These are phyloP conservation scores for Drosophila pseudotalamancana DNA, from an alignment of 2,888 invertebrate species.

Conservation along the genomic window DNA sequence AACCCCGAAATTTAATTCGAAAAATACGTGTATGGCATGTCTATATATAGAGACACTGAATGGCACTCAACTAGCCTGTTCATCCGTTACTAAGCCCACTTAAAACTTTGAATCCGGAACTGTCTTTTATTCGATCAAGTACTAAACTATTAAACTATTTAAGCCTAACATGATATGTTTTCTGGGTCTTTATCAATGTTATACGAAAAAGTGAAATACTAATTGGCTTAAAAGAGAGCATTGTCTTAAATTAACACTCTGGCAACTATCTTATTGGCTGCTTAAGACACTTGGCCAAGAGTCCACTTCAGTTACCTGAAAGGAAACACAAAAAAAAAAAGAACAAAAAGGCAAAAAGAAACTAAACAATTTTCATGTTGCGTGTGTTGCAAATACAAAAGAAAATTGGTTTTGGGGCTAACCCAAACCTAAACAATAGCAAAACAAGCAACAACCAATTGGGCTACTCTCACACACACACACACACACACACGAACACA, in stretches of 20 bases:
- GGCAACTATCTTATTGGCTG: conserved; percentile 33
- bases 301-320: conserved; percentile 40
- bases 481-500: conserved; percentile 1
- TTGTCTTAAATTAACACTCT: conserved; percentile 13
- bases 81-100: no score
- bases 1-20: neutral
- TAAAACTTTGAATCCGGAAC: no score
- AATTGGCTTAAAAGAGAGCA: conserved; percentile 18
- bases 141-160: no score
- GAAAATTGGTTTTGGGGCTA: conserved; percentile 53
- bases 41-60: no score
- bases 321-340: neutral
- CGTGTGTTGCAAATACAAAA: conserved; percentile 60
- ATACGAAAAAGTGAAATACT: neutral
- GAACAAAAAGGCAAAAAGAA: neutral
- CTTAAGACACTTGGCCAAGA: conserved; percentile 19
- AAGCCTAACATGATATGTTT: no score
- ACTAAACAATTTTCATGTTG: conserved; percentile 43
- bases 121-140: no score
- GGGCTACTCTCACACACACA: conserved; percentile 28
- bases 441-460: conserved; percentile 51
- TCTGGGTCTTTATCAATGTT: no score
- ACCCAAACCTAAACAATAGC: conserved; percentile 24
- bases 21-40: no score
- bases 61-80: no score